Base-by-base conservation (phyloP, 2,888 invertebrate species). In the Ophion obscuratus region DNA sequence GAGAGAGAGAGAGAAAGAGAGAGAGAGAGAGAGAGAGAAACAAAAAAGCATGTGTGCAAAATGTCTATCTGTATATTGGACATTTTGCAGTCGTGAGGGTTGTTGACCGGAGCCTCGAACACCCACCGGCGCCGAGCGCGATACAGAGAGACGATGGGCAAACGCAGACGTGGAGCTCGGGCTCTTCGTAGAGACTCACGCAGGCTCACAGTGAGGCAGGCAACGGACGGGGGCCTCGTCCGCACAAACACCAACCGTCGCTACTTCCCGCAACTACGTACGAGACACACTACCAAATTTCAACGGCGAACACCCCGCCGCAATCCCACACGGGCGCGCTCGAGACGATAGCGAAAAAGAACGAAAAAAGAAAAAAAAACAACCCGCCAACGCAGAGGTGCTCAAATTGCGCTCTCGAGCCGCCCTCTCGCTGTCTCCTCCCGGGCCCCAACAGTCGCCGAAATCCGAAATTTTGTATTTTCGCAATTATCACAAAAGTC, bases 161-260 rank as follows among this genome's bases (percentile, higher is more conserved):
- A 77, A 81, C 79, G 77, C 61, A 77, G 80, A 83, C 86, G 74
- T 61, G 62, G 24, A 61, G 64, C 36, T 66, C 20, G 20, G 77
- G 79, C 74, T 87, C 89, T 90, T 88, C 47, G 89, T 89, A 90
- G 90, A 91, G 92, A 92, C 93, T 93, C 92, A 93, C 93, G 92
- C 91, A 91, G 91, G 90, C 91, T 90, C 88, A 89, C 89, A 93
- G 93, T 93, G 93, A 93, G 93, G 93, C 93, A 93, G 93, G 93
- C 91, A 92, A 91, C 91, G 91, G 90, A 88, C 83, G 71, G 76
- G 79, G 73, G 76, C 68, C 68, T 83, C 75, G 79, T 76, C 79
- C 71, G 85, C 75, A 76, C 79, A 73, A 64, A 79, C 68, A 73
- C 79, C 53, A 17, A 80, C 76, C 77, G 73, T 36, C 47, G 68